phyloP scores from a whole-genome alignment of 2,888 invertebrate genomes.

The Eilema sororculum region DNA sequence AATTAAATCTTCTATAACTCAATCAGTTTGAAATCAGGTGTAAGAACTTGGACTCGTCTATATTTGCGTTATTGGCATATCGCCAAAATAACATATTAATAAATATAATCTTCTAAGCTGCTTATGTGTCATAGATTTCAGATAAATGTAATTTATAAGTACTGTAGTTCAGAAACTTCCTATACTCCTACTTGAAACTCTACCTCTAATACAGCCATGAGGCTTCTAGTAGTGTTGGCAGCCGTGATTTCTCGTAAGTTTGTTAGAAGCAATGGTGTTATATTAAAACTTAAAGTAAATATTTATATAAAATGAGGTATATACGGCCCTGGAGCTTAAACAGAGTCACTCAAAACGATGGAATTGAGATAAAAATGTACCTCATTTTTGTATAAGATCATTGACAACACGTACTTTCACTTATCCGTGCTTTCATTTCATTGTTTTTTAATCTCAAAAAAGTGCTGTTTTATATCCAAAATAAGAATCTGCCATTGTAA shows the following conservation, averaged over 20 bases:
- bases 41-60: too few species aligned
- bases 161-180: background rate
- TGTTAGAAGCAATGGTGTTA: background rate
- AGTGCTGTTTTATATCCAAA: background rate
- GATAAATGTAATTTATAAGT: conserved; percentile 10
- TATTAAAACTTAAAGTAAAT: too few species aligned
- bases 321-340: background rate
- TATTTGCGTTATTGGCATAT: background rate
- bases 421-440: background rate
- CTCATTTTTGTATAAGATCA: background rate
- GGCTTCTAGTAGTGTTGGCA: conserved; percentile 51
- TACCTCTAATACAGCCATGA: conserved; percentile 42
- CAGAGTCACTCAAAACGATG: background rate
- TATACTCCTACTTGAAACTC: background rate
- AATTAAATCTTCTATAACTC: background rate
- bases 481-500: background rate
- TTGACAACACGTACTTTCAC: background rate
- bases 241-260: conserved; percentile 56
- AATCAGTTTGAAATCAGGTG: background rate
- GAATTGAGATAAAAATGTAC: background rate
- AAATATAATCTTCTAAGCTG: background rate
- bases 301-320: too few species aligned
- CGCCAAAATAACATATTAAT: background rate
- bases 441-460: background rate
- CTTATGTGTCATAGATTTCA: background rate